phyloP scores from a whole-genome alignment of 64 coral and sea anemone species.

The Cladopsammia gracilis region DNA sequence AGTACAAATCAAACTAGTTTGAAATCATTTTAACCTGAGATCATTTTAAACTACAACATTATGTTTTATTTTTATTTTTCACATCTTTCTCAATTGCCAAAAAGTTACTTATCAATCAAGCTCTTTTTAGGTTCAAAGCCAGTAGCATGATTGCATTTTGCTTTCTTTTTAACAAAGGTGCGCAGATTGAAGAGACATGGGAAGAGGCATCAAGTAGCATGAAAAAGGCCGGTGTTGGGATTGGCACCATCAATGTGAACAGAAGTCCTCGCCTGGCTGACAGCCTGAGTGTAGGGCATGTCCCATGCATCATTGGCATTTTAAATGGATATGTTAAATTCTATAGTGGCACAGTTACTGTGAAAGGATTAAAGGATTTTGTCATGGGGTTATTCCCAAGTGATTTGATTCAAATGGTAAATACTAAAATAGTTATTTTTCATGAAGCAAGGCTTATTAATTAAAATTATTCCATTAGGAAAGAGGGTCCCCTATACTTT shows the following conservation, averaged over 20 bases:
- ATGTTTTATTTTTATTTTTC: no score
- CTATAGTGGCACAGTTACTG: slow-evolving; percentile 62
- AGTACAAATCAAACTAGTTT: no score
- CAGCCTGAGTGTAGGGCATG: slow-evolving; percentile 45
- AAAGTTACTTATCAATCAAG: no score
- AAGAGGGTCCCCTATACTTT: no score
- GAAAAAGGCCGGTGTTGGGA: slow-evolving; percentile 78
- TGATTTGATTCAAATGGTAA: slow-evolving; percentile 77
- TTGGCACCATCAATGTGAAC: slow-evolving; percentile 80
- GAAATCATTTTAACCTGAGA: no score
- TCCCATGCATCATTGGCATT: slow-evolving; percentile 89
- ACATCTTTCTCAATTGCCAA: no score
- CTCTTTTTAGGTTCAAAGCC: no score
- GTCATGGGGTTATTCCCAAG: slow-evolving; percentile 66
- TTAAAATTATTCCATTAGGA: no score
- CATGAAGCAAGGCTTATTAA: no score
- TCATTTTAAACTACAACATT: no score
- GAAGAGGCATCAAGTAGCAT: slow-evolving; percentile 75
- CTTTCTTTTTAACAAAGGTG: slow-evolving; percentile 54
- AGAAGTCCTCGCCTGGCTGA: slow-evolving; percentile 75
- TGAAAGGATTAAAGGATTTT: slow-evolving; percentile 78
- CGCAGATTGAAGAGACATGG: slow-evolving; percentile 82
- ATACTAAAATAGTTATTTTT: background rate
- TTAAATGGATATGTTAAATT: slow-evolving; percentile 80
- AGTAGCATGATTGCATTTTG: background rate